These are phyloP conservation scores for Pterobdella sp. DNA, from an alignment of 2,888 invertebrate species.

Conservation along the genomic window DNA sequence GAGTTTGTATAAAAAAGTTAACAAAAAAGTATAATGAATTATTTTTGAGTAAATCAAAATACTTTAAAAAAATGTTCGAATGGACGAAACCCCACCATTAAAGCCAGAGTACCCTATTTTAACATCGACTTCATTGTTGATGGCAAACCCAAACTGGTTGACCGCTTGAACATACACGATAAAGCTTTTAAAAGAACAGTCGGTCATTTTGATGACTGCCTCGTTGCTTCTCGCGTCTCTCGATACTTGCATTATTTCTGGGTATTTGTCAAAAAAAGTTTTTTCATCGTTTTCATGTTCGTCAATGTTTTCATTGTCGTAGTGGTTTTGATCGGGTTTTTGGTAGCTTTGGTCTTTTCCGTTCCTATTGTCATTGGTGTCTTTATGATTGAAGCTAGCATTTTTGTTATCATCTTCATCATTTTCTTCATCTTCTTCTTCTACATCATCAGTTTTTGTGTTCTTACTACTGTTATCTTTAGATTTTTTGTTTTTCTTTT, in stretches of 20 bases:
- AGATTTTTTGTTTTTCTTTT: not conserved
- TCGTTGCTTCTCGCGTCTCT: conserved; percentile 68
- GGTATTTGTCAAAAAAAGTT: conserved; percentile 55
- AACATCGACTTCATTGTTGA: conserved; percentile 69
- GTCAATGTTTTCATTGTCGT: not conserved
- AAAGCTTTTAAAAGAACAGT: conserved; percentile 78
- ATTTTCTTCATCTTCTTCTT: not conserved
- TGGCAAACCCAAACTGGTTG: conserved; percentile 77
- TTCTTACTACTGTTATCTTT: not conserved
- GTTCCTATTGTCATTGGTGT: not conserved
- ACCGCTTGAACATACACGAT: conserved; percentile 80
- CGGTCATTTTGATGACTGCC: conserved; percentile 63
- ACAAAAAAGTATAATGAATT: too few species aligned
- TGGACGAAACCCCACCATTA: conserved; percentile 41
- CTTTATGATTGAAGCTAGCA: not conserved
- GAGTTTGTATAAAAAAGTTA: too few species aligned
- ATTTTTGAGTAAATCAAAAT: too few species aligned
- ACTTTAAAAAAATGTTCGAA: not conserved
- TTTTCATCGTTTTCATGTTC: not conserved
- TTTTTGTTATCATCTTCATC: not conserved
- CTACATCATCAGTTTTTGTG: not conserved
- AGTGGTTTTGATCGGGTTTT: not conserved
- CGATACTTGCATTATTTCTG: conserved; percentile 54
- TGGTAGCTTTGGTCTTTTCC: not conserved
- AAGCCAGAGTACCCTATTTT: conserved; percentile 82